Percentiles rank a stretch among this genome's conserved stretches.
Evolutionary conservation across 1,140 invertebrate species (phyloP).

Genomic region (Cotesia glomerata): DNA sequence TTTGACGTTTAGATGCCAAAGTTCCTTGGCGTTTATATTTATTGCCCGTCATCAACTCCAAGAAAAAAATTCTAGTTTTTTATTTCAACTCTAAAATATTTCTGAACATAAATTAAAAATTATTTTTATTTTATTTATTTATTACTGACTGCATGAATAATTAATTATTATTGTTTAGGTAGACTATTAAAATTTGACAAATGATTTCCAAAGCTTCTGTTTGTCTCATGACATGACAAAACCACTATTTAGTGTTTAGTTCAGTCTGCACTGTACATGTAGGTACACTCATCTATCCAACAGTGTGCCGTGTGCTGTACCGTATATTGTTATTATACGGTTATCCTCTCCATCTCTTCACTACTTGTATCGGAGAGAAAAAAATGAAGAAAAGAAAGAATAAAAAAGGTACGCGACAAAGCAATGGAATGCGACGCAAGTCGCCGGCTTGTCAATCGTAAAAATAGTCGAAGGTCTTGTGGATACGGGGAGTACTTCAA

Average conservation of each 20-base stretch:
- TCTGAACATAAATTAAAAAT: neutral
- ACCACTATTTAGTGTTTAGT: neutral
- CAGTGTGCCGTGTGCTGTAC: too few relatives aligned
- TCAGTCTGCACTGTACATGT: too few relatives aligned
- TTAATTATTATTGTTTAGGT: neutral
- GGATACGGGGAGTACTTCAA: neutral
- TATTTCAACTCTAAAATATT: neutral
- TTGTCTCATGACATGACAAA: neutral
- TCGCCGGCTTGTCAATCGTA: conserved; percentile 28
- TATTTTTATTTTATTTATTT: neutral
- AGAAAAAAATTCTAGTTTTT: neutral
- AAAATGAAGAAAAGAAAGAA: neutral
- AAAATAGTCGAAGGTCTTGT: conserved; percentile 30
- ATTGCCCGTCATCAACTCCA: too few relatives aligned
- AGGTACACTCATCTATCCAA: too few relatives aligned
- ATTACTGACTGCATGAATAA: neutral
- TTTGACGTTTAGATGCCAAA: neutral
- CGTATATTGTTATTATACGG: too few relatives aligned
- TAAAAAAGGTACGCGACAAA: conserved; percentile 9
- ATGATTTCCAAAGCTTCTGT: neutral
- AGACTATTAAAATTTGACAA: conserved; percentile 14
- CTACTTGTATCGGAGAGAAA: neutral
- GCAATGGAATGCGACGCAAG: conserved; percentile 17
- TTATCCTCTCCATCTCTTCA: neutral
- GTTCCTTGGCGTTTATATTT: too few relatives aligned